Evolutionary conservation across 2,797 vertebrate species (phyloP), one percentile per base, ranked within the genome.

Genomic region (Monodelphis domestica): DNA sequence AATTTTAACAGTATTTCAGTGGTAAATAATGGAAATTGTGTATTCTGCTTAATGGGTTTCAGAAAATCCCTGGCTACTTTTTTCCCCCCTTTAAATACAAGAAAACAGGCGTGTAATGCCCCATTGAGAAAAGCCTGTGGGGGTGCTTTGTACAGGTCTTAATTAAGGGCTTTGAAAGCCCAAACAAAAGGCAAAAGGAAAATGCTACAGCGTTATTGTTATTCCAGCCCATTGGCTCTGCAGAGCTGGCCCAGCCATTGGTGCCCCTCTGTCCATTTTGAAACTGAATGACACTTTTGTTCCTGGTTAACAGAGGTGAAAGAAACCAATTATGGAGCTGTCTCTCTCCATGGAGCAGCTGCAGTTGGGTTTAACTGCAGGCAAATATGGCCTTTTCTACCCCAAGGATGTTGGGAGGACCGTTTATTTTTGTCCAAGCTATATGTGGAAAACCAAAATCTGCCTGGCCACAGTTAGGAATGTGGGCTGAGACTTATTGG

Each of bases 261-360:
- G 98, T 99, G 98, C 99, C 98, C 70, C 98, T 99, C 98, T 98
- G 97, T 99, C 98, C 98, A 98, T 99, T 99, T 98, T 99, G 97
- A 98, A 98, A 98, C 98, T 99, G 98, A 99, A 99, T 99, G 98
- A 99, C 98, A 99, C 99, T 99, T 99, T 99, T 99, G 99, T 99
- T 99, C 98, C 98, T 99, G 99, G 98, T 99, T 99, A 99, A 99
- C 99, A 98, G 99, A 99, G 99, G 99, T 99, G 99, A 99, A 99
- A 99, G 99, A 99, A 99, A 99, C 99, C 99, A 99, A 99, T 99
- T 99, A 99, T 99, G 98, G 98, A 97, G 96, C 98, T 97, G 97
- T 98, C 98, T 98, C 98, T 98, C 98, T 98, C 98, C 98, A 98
- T 97, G 97, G 98, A 98, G 98, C 98, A 99, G 98, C 99, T 99